Conservation (phyloP, 2,888 invertebrate genomes). For the Drosophila flavopinicola region DNA sequence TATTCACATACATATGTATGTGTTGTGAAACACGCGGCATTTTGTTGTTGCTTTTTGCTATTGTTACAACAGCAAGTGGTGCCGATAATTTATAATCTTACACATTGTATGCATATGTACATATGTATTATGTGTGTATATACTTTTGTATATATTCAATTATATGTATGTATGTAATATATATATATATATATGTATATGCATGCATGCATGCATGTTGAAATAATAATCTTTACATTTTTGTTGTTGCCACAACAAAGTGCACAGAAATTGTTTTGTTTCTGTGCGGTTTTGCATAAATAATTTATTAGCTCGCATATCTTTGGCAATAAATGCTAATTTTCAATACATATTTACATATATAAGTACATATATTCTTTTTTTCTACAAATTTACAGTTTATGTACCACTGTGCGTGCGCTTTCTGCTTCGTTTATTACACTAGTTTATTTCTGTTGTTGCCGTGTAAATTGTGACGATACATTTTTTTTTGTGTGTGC, state of each 20-base stretch:
- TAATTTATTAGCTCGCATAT: not conserved
- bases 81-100: slow-evolving; percentile 75
- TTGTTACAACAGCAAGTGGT: slow-evolving; percentile 62
- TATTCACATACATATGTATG: slow-evolving; percentile 8
- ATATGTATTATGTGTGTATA: slow-evolving; percentile 7
- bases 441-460: slow-evolving; percentile 35
- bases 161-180: not conserved
- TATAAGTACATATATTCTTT: slow-evolving; percentile 2
- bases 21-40: slow-evolving; percentile 62
- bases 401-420: slow-evolving; percentile 61
- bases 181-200: not conserved
- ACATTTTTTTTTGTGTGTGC: slow-evolving; percentile 44
- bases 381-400: slow-evolving; percentile 26
- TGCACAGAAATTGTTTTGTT: slow-evolving; percentile 19
- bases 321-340: slow-evolving; percentile 11
- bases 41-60: slow-evolving; percentile 40
- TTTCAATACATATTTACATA: slow-evolving; percentile 5
- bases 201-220: slow-evolving; percentile 14
- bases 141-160: slow-evolving; percentile 3
- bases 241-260: slow-evolving; percentile 18
- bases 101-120: slow-evolving; percentile 27
- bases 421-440: slow-evolving; percentile 60
- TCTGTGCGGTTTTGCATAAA: slow-evolving; percentile 1
- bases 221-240: slow-evolving; percentile 29
- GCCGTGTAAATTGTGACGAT: slow-evolving; percentile 60